These are phyloP conservation scores for Byasa hedistus DNA, from an alignment of 2,888 invertebrate species.

Conservation along the genomic window DNA sequence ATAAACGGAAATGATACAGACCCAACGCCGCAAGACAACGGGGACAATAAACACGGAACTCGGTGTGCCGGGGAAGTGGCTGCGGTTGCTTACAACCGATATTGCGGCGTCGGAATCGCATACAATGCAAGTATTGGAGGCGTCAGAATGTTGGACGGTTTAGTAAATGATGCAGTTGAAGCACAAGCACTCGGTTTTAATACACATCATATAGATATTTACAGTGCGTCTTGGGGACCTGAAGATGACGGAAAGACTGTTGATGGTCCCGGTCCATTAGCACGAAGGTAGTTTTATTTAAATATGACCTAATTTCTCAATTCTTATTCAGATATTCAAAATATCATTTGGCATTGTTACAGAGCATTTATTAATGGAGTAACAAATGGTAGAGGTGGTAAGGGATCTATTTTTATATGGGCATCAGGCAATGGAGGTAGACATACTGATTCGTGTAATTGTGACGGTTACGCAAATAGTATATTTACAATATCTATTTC, in stretches of 20 bases:
- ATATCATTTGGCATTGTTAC: slow-evolving; percentile 47
- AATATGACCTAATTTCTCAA: not conserved
- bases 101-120: slow-evolving; percentile 98
- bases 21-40: slow-evolving; percentile 98
- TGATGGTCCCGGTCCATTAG: slow-evolving; percentile 96
- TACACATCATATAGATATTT: slow-evolving; percentile 96
- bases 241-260: slow-evolving; percentile 98
- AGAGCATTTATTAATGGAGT: slow-evolving; percentile 96
- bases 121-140: slow-evolving; percentile 98
- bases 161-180: slow-evolving; percentile 97
- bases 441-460: slow-evolving; percentile 98
- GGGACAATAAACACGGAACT: slow-evolving; percentile 99
- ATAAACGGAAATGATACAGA: slow-evolving; percentile 98
- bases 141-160: slow-evolving; percentile 97
- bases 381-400: slow-evolving; percentile 93
- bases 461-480: slow-evolving; percentile 99
- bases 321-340: not conserved
- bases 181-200: slow-evolving; percentile 95
- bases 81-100: slow-evolving; percentile 96
- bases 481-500: slow-evolving; percentile 99
- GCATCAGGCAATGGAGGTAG: slow-evolving; percentile 98
- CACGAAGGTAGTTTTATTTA: slow-evolving; percentile 76
- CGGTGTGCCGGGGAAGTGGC: slow-evolving; percentile 99
- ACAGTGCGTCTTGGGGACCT: slow-evolving; percentile 98
- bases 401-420: slow-evolving; percentile 98